Evolutionary conservation across 1,140 invertebrate species (phyloP).

Genomic region (Ptiloglossa arizonensis): DNA sequence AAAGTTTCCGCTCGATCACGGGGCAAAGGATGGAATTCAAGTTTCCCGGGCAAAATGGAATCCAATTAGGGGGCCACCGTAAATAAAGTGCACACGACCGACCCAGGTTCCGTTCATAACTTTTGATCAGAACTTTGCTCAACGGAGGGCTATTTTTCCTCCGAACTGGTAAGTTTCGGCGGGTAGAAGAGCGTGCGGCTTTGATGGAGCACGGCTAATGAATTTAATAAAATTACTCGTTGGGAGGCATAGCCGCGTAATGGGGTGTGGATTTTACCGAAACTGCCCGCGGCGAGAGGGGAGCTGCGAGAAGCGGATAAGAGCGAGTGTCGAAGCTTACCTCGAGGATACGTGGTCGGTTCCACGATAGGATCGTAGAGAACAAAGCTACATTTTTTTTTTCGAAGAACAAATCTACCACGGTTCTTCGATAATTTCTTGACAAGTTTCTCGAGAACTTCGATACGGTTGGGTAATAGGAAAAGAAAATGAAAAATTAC

Average conservation of each 20-base stretch:
- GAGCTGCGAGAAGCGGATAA: background rate
- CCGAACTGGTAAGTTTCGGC: constrained; percentile 25
- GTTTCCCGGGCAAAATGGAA: constrained; percentile 32
- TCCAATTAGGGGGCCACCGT: constrained; percentile 33
- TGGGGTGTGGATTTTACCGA: background rate
- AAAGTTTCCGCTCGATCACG: constrained; percentile 4
- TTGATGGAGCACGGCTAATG: constrained; percentile 32
- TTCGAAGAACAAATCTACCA: too few relatives aligned
- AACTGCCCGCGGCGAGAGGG: background rate
- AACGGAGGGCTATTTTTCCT: constrained; percentile 31
- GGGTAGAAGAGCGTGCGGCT: background rate
- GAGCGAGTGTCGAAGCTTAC: too few relatives aligned
- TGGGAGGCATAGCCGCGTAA: background rate
- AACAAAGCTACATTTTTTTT: too few relatives aligned
- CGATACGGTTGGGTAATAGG: too few relatives aligned
- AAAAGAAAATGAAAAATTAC: too few relatives aligned
- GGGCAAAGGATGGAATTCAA: constrained; percentile 33
- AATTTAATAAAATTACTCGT: constrained; percentile 31
- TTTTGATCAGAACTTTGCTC: constrained; percentile 45
- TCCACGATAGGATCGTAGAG: too few relatives aligned
- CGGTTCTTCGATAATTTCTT: too few relatives aligned
- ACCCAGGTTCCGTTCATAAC: constrained; percentile 30
- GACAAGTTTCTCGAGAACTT: too few relatives aligned
- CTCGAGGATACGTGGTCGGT: too few relatives aligned
- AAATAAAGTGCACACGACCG: constrained; percentile 42